A percentile compares a stretch with the other conserved stretches of the same genome.
These are phyloP conservation scores for Heteromormyrus szaboi DNA, from an alignment of 2,797 vertebrate genomes.

Conservation along the genomic window DNA sequence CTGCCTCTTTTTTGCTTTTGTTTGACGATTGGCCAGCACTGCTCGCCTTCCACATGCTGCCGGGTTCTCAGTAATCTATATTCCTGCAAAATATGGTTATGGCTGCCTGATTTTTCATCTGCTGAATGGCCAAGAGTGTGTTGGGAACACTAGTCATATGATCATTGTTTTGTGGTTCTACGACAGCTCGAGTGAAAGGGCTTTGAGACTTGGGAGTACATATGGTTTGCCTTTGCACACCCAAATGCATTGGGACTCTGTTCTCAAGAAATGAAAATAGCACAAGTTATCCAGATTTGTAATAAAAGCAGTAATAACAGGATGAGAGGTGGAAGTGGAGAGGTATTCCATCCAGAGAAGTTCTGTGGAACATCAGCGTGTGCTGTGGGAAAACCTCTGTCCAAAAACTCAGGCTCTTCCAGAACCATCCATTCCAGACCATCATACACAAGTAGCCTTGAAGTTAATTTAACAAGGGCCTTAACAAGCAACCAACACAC, in stretches of 20 bases:
- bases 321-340: background rate
- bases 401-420: background rate
- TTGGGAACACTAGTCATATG: background rate
- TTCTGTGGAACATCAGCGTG: background rate
- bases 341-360: background rate
- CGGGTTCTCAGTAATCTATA: conserved; percentile 15
- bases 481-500: conserved; percentile 26
- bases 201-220: background rate
- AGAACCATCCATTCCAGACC: background rate
- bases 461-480: conserved; percentile 24
- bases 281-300: background rate
- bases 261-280: background rate
- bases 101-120: background rate
- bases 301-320: conserved; percentile 24
- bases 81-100: background rate
- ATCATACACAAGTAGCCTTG: conserved; percentile 21
- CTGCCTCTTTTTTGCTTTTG: conserved; percentile 24
- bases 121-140: background rate
- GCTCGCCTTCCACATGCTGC: conserved; percentile 44
- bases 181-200: background rate
- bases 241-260: background rate
- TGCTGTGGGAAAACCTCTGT: background rate
- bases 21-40: background rate
- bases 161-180: background rate
- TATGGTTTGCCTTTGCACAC: background rate